Base-by-base conservation (phyloP, 2,888 invertebrate species). In the Graphium colonna region DNA sequence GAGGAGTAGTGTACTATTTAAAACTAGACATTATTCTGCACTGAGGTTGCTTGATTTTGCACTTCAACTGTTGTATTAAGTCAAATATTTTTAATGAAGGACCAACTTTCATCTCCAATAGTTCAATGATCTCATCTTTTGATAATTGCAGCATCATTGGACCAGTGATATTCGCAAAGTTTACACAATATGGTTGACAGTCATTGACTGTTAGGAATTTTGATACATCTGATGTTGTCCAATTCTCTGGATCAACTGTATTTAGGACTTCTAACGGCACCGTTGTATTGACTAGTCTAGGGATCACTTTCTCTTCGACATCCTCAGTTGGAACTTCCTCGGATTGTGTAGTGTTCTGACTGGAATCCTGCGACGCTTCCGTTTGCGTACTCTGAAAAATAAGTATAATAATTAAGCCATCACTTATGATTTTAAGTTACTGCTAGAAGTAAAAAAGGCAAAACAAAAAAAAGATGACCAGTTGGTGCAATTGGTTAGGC, bases 11-110 rank as follows among this genome's bases (percentile, higher is more conserved):
- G 42, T 28, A 33, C 71, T 81, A 78, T 61, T 79, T 77, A 63
- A 72, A 80, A 60, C 70, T 71, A 58, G 67, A 60, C 10, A 72
- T 51, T 55, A 79, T 63, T 79, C 86, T 88, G 69, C 93, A 92
- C 73, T 94, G 93, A 60, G 93, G 92, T 58, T 94, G 93, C 79
- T 94, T 94, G 59, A 95, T 93, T 91, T 96, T 95, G 79, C 94
- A 94, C 88, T 96, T 97, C 49, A 98, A 91, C 76, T 97, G 96
- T 72, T 97, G 96, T 73, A 98, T 96, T 62, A 98, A 92, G 88
- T 98, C 97, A 74, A 93, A 95, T 68, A 98, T 97, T 90, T 98
- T 98, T 56, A 98, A 82, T 13, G 97, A 97, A 5, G 98, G 98
- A 1, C 98, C 98, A 55, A 98, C 97, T 91, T 97, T 98, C 92